A percentile compares a stretch with the other conserved stretches of the same genome.
Evolutionary conservation across 2,113 vertebrate species (phyloP).

Genomic region (Rhegmatorhina hoffmannsi): DNA sequence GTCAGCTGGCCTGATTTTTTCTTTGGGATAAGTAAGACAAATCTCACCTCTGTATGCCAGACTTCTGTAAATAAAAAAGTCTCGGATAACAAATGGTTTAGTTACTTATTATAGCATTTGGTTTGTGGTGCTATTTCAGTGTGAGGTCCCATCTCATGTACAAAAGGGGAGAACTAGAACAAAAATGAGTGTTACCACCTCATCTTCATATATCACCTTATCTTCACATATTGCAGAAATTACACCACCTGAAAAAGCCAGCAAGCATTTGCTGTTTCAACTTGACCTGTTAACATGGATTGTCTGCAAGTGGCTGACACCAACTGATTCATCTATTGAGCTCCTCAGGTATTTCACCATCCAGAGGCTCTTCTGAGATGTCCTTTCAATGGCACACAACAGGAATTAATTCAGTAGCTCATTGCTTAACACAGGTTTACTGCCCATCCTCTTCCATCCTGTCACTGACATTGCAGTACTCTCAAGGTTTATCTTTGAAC

Average conservation of each 20-base stretch:
- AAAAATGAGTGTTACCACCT: background rate
- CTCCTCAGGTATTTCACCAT: background rate
- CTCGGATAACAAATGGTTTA: background rate
- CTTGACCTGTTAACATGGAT: background rate
- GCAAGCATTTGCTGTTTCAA: background rate
- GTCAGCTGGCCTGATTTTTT: background rate
- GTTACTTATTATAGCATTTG: background rate
- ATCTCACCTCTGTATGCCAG: background rate
- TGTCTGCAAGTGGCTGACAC: background rate
- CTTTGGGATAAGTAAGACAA: background rate
- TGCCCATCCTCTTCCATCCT: background rate
- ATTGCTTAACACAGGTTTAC: background rate
- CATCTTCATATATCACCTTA: background rate
- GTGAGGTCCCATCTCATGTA: background rate
- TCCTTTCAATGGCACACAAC: background rate
- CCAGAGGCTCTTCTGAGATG: background rate
- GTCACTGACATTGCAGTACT: background rate
- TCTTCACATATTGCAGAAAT: background rate
- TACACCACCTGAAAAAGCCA: background rate
- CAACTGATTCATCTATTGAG: background rate
- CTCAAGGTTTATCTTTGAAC: rapidly evolving
- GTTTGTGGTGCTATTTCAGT: background rate
- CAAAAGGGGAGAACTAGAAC: background rate
- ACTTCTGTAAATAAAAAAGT: background rate
- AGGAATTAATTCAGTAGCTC: background rate